A percentile compares a stretch with the other conserved stretches of the same genome.
These are phyloP conservation scores for Sipunculus nudus DNA, from an alignment of 2,888 invertebrate genomes.

Conservation along the genomic window DNA sequence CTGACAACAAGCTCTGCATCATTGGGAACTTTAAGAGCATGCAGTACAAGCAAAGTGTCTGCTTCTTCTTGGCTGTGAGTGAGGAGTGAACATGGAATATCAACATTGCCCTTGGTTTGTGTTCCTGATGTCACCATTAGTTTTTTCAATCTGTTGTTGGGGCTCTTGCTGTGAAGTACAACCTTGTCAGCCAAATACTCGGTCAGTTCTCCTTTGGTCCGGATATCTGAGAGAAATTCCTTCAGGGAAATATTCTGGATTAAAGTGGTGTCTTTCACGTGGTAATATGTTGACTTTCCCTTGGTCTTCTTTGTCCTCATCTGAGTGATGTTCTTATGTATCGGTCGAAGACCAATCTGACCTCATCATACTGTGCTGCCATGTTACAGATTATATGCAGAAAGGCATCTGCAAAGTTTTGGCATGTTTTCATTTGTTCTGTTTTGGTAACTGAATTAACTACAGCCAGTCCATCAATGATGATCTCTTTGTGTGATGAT, in stretches of 20 bases:
- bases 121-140: slow-evolving; percentile 23
- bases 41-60: not conserved
- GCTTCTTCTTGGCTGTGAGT: slow-evolving; percentile 6
- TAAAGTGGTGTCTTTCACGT: slow-evolving; percentile 22
- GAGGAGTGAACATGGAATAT: slow-evolving; percentile 1
- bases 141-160: slow-evolving; percentile 20
- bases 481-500: slow-evolving; percentile 17
- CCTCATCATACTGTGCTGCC: slow-evolving; percentile 19
- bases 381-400: slow-evolving; percentile 19
- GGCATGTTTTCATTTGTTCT: slow-evolving; percentile 20
- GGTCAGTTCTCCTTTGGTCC: slow-evolving; percentile 22
- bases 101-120: slow-evolving; percentile 18
- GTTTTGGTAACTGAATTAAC: slow-evolving; percentile 20
- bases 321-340: slow-evolving; percentile 21
- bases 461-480: slow-evolving; percentile 26
- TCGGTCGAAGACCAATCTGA: slow-evolving; percentile 24
- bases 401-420: slow-evolving; percentile 23
- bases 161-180: slow-evolving; percentile 21
- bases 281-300: slow-evolving; percentile 30
- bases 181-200: slow-evolving; percentile 21
- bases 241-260: slow-evolving; percentile 30
- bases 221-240: slow-evolving; percentile 23
- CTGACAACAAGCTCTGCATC: not conserved
- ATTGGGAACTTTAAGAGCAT: not conserved
- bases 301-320: slow-evolving; percentile 25